Conservation (phyloP, 1,140 invertebrate genomes). For the Ylistrum balloti region DNA sequence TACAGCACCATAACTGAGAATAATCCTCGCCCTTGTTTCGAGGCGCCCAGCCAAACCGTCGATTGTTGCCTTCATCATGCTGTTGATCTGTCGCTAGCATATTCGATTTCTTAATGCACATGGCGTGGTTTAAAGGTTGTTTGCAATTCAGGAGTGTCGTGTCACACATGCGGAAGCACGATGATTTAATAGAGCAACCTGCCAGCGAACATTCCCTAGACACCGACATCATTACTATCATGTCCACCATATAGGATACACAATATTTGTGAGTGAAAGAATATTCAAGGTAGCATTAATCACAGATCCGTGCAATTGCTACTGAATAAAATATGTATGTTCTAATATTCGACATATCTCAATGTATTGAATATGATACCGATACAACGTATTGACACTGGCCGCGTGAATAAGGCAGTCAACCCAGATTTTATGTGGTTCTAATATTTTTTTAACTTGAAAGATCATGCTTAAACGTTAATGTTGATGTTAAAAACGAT, state of each 20-base stretch:
- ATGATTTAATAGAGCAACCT: background rate
- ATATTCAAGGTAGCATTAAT: slow-evolving; percentile 9
- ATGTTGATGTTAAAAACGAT: no score
- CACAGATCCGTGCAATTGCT: background rate
- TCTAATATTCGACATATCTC: no score
- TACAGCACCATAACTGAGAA: no score
- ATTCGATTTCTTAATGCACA: background rate
- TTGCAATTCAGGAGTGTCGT: background rate
- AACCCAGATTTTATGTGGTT: no score
- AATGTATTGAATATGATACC: no score
- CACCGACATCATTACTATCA: background rate
- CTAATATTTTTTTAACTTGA: no score
- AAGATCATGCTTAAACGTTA: no score
- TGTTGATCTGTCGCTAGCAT: background rate
- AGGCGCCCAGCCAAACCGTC: background rate
- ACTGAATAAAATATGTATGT: background rate
- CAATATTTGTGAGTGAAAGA: background rate
- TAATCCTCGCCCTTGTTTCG: background rate
- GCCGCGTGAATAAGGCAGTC: no score
- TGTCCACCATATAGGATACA: background rate
- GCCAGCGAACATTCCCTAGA: background rate
- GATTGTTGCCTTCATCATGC: background rate
- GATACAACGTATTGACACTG: no score
- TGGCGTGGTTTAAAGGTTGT: background rate
- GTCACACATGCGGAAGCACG: background rate